These are phyloP conservation scores for Drosophila dunni DNA, from an alignment of 1,140 invertebrate species.

Conservation along the genomic window DNA sequence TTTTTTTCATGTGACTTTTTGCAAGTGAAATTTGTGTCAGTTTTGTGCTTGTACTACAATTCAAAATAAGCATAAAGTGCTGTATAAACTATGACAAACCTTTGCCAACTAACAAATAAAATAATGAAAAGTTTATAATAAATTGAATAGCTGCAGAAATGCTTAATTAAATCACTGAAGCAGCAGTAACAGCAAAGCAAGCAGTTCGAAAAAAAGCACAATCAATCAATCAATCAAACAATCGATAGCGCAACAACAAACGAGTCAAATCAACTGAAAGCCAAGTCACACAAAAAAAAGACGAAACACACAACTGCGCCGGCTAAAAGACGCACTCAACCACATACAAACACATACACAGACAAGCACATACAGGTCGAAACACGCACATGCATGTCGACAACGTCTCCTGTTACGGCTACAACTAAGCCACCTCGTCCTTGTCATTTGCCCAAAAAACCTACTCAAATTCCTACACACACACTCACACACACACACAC, in stretches of 20 bases:
- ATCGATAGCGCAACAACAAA: constrained; percentile 37
- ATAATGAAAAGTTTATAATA: not conserved
- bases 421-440: not conserved
- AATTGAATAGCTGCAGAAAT: not conserved
- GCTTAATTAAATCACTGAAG: not conserved
- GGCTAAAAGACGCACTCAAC: constrained; percentile 20
- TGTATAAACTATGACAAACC: not conserved
- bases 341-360: constrained; percentile 7
- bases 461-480: not conserved
- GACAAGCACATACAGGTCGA: constrained; percentile 8
- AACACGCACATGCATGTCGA: constrained; percentile 24
- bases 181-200: not conserved
- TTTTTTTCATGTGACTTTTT: constrained; percentile 57
- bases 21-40: constrained; percentile 21
- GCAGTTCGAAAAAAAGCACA: not conserved
- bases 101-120: not conserved
- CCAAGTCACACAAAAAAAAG: constrained; percentile 22
- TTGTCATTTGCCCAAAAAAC: not conserved
- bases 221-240: constrained; percentile 33
- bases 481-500: not conserved
- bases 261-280: constrained; percentile 40
- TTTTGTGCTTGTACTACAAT: constrained; percentile 13
- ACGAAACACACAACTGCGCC: constrained; percentile 26
- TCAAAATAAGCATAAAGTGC: not conserved
- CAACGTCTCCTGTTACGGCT: constrained; percentile 20